Evolutionary conservation across 2,888 invertebrate genomes (phyloP).

Genomic region (Ommatoiulus sabulosus): DNA sequence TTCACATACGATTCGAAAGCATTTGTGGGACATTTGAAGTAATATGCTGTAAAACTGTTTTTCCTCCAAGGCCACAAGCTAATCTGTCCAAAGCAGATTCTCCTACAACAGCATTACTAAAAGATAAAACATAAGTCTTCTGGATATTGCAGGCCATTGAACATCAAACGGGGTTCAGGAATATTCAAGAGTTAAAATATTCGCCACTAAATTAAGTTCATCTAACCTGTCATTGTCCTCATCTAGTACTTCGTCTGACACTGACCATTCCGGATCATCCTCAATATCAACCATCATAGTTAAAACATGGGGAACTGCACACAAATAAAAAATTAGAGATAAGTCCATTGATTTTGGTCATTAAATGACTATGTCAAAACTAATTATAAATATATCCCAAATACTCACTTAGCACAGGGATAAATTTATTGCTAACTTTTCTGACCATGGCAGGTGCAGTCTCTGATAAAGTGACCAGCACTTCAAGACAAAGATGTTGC

Average conservation of each 20-base stretch:
- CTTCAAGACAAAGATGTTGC: constrained; percentile 91
- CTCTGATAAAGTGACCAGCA: constrained; percentile 86
- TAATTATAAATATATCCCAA: not conserved
- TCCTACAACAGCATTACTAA: constrained; percentile 91
- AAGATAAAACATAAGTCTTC: not conserved
- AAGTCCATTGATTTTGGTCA: constrained; percentile 55
- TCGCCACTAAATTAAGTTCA: not conserved
- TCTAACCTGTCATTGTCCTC: constrained; percentile 86
- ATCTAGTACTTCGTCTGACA: constrained; percentile 85
- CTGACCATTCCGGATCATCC: constrained; percentile 90
- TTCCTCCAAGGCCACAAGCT: constrained; percentile 96
- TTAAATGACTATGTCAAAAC: not conserved
- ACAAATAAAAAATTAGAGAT: constrained; percentile 65
- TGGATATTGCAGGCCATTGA: not conserved
- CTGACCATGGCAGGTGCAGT: constrained; percentile 97
- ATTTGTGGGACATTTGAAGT: constrained; percentile 87
- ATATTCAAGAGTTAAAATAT: too few relatives aligned
- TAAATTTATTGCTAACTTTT: constrained; percentile 87
- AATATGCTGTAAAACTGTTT: constrained; percentile 90
- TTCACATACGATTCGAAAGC: constrained; percentile 74
- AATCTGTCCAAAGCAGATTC: constrained; percentile 97
- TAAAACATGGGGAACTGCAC: constrained; percentile 83
- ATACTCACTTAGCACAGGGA: constrained; percentile 72
- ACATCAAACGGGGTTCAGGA: too few relatives aligned
- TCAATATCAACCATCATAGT: constrained; percentile 96